phyloP scores from a whole-genome alignment of 1,140 invertebrate genomes.

The Drosophila quadrilineata region DNA sequence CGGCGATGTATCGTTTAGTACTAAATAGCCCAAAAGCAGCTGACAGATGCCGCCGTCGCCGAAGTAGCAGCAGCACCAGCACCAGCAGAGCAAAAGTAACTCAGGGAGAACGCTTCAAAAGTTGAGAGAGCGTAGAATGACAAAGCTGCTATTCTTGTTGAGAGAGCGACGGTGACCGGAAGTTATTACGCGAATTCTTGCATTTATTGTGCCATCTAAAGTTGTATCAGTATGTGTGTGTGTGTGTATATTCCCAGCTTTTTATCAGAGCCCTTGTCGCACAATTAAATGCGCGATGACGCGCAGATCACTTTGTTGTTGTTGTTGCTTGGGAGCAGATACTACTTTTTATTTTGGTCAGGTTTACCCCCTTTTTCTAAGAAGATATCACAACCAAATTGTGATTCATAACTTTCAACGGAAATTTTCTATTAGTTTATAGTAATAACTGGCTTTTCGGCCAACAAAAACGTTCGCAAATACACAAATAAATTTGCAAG shows the following conservation, averaged over 20 bases:
- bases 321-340: background rate
- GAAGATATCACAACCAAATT: slow-evolving; percentile 18
- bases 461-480: background rate
- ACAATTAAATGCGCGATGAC: slow-evolving; percentile 34
- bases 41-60: background rate
- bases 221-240: slow-evolving; percentile 32
- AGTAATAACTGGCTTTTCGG: slow-evolving; percentile 29
- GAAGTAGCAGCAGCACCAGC: background rate
- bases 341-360: slow-evolving; percentile 7
- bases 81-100: slow-evolving; percentile 11
- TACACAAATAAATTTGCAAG: slow-evolving; percentile 1
- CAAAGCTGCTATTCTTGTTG: slow-evolving; percentile 18
- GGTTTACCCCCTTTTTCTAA: slow-evolving; percentile 46
- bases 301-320: slow-evolving; percentile 25
- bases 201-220: slow-evolving; percentile 37
- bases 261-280: slow-evolving; percentile 2
- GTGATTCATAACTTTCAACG: slow-evolving; percentile 50
- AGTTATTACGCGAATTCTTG: slow-evolving; percentile 55
- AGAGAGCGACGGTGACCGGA: slow-evolving; percentile 51
- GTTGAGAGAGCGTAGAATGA: slow-evolving; percentile 6
- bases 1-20: slow-evolving; percentile 57
- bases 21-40: slow-evolving; percentile 32
- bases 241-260: slow-evolving; percentile 38
- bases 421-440: slow-evolving; percentile 34
- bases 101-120: background rate